Conservation (phyloP, 2,113 vertebrate genomes). For the Capra hircus region DNA sequence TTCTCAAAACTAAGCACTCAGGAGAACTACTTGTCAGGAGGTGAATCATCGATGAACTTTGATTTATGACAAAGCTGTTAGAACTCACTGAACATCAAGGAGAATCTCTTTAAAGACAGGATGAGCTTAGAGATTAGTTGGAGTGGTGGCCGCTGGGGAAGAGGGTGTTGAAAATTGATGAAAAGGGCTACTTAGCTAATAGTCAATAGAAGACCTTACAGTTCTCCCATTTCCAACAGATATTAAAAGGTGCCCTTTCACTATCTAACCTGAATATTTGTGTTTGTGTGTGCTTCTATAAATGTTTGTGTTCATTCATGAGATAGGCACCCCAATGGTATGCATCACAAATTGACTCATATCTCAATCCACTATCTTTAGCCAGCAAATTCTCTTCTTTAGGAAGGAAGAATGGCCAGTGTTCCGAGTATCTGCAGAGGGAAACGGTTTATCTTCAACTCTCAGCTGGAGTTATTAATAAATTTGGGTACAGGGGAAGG, state of each 20-base stretch:
- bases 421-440: not conserved
- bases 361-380: not conserved
- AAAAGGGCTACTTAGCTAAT: not conserved
- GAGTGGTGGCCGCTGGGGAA: not conserved
- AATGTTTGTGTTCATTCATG: not conserved
- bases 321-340: not conserved
- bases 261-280: not conserved
- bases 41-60: not conserved
- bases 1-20: constrained; percentile 36
- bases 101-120: not conserved
- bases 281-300: not conserved
- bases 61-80: constrained; percentile 26
- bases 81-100: not conserved
- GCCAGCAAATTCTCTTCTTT: not conserved
- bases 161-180: not conserved
- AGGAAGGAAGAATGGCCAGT: not conserved
- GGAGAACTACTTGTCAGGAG: constrained; percentile 31
- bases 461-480: not conserved
- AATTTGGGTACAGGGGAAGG: not conserved
- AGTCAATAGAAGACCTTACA: not conserved
- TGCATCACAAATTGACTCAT: not conserved
- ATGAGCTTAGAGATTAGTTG: not conserved
- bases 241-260: not conserved
- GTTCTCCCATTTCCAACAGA: not conserved
- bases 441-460: not conserved